These are phyloP conservation scores for Siderastrea radians DNA, from an alignment of 92 coral and sea anemone species.

Conservation along the genomic window DNA sequence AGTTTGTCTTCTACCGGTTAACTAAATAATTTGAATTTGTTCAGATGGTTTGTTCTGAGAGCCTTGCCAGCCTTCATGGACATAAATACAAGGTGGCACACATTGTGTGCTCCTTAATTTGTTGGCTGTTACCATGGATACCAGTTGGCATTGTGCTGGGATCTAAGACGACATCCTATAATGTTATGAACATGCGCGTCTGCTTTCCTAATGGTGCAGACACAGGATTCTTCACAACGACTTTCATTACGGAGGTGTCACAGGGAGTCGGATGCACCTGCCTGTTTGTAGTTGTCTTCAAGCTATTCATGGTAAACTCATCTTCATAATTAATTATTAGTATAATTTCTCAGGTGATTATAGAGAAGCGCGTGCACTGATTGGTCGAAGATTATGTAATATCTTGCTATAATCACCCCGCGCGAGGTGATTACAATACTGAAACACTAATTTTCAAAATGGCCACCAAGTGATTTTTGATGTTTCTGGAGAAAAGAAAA, in stretches of 20 bases:
- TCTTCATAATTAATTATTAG: background rate
- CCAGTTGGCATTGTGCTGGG: conserved; percentile 83
- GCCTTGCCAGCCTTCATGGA: conserved; percentile 17
- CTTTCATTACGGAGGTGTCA: conserved; percentile 63
- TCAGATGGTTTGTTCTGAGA: conserved; percentile 63
- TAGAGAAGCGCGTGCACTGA: too few relatives aligned
- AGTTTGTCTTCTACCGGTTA: background rate
- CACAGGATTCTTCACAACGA: conserved; percentile 63
- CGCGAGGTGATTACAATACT: too few relatives aligned
- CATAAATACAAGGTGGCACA: conserved; percentile 33
- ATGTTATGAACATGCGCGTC: conserved; percentile 46
- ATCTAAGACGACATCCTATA: conserved; percentile 31
- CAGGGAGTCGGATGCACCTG: conserved; percentile 88
- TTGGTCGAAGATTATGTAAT: too few relatives aligned
- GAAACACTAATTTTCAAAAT: too few relatives aligned
- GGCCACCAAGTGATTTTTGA: too few relatives aligned
- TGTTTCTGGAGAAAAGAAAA: too few relatives aligned
- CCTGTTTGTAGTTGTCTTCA: conserved; percentile 80
- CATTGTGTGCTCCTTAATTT: conserved; percentile 66
- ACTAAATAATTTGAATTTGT: background rate
- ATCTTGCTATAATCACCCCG: too few relatives aligned
- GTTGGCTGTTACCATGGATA: conserved; percentile 90
- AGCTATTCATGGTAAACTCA: conserved; percentile 73
- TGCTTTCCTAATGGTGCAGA: conserved; percentile 59
- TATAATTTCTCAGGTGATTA: too few relatives aligned